These are phyloP conservation scores for Strigops habroptila DNA, from an alignment of 2,113 vertebrate genomes.

Conservation along the genomic window DNA sequence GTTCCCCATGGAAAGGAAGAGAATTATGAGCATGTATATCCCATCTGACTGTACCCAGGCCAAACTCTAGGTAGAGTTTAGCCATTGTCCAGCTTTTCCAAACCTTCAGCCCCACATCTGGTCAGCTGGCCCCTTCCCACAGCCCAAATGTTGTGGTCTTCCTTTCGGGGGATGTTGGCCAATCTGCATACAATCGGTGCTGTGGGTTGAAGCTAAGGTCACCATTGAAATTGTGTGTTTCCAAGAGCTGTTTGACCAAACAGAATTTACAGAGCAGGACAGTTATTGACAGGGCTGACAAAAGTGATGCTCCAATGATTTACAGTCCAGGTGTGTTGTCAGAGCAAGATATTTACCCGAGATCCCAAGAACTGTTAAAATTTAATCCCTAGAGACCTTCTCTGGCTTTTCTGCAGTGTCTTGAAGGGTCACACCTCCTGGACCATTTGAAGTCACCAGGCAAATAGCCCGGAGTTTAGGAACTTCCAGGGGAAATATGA, in stretches of 20 bases:
- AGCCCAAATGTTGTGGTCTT: slow-evolving; percentile 10
- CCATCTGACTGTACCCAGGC: slow-evolving; percentile 31
- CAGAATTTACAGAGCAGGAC: slow-evolving; percentile 45
- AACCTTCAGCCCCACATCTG: slow-evolving; percentile 23
- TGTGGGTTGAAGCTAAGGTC: slow-evolving; percentile 67
- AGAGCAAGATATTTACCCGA: slow-evolving; percentile 56
- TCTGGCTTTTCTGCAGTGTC: background rate
- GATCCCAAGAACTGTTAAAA: slow-evolving; percentile 54
- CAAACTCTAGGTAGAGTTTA: slow-evolving; percentile 18
- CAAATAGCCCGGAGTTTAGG: background rate
- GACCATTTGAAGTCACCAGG: background rate
- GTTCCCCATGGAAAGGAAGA: background rate
- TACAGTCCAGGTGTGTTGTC: slow-evolving; percentile 74
- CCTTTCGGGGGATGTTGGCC: background rate
- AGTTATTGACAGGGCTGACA: slow-evolving; percentile 64
- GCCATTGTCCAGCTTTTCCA: background rate
- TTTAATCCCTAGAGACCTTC: slow-evolving; percentile 42
- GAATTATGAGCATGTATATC: background rate
- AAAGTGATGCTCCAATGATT: slow-evolving; percentile 68
- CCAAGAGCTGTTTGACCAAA: slow-evolving; percentile 53
- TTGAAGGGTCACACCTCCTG: background rate
- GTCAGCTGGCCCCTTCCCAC: background rate
- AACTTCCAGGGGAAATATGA: slow-evolving; percentile 2
- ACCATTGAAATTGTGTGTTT: background rate
- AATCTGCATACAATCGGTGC: slow-evolving; percentile 49